A percentile compares a stretch with the other conserved stretches of the same genome.
Evolutionary conservation across 2,113 vertebrate genomes (phyloP).

Genomic region (Todiramphus chloris): DNA sequence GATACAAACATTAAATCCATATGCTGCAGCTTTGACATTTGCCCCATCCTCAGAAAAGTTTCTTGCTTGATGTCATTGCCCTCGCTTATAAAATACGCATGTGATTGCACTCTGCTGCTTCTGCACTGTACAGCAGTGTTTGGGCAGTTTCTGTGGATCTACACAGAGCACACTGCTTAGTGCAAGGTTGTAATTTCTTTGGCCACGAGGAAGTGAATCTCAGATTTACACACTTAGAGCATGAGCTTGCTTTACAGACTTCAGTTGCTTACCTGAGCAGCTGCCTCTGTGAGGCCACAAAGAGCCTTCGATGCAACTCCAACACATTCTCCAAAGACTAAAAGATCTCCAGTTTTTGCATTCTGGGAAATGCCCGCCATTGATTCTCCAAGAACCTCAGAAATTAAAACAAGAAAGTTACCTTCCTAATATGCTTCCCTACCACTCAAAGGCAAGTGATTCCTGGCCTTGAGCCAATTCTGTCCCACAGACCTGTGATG

Average conservation of each 20-base stretch:
- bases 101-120: background rate
- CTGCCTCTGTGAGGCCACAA: slow-evolving; percentile 96
- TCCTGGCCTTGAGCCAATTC: background rate
- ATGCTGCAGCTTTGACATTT: background rate
- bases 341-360: slow-evolving; percentile 93
- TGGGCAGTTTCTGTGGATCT: background rate
- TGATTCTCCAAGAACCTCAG: slow-evolving; percentile 93
- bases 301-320: slow-evolving; percentile 94
- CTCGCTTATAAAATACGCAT: rapidly evolving
- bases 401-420: background rate
- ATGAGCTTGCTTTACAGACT: background rate
- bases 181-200: background rate
- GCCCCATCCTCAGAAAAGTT: background rate
- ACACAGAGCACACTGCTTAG: rapidly evolving
- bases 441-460: background rate
- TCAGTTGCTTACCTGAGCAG: slow-evolving; percentile 87
- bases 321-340: slow-evolving; percentile 93
- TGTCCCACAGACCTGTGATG: background rate
- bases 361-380: slow-evolving; percentile 99
- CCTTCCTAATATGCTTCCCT: background rate
- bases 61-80: background rate
- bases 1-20: background rate
- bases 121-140: background rate
- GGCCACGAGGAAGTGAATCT: background rate
- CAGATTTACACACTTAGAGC: background rate